Percentiles rank a stretch among this genome's conserved stretches.
These are phyloP conservation scores for Spicauda simplicius DNA, from an alignment of 2,888 invertebrate genomes.

Conservation along the genomic window DNA sequence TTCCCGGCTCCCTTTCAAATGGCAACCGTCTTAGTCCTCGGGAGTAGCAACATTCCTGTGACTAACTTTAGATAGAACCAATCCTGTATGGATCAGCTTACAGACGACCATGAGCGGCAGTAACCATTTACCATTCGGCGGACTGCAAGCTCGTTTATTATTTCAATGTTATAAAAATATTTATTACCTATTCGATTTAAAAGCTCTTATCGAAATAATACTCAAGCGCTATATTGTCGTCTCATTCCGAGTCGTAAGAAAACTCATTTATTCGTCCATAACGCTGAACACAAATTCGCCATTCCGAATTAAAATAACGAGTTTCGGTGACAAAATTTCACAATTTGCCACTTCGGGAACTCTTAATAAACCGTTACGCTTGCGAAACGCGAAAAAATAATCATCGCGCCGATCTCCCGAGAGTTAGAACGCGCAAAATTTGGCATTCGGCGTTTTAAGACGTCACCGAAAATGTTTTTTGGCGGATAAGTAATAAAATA, in stretches of 20 bases:
- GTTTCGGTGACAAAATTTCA: conserved; percentile 32
- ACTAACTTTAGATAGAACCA: no score
- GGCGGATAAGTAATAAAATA: conserved; percentile 67
- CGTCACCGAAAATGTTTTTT: conserved; percentile 45
- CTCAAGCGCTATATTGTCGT: conserved; percentile 15
- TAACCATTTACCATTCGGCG: no score
- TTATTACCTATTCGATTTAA: neutral
- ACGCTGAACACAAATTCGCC: conserved; percentile 29
- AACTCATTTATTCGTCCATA: conserved; percentile 22
- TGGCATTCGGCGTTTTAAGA: conserved; percentile 42
- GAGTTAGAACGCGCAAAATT: conserved; percentile 39
- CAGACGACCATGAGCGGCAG: no score
- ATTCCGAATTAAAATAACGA: conserved; percentile 35
- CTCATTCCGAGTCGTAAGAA: conserved; percentile 15
- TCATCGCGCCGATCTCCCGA: conserved; percentile 36
- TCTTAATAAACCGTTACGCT: conserved; percentile 28
- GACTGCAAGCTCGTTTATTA: no score
- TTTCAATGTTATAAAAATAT: no score
- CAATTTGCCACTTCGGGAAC: conserved; percentile 34
- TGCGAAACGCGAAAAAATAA: conserved; percentile 30
- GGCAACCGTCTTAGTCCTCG: no score
- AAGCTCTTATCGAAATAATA: conserved; percentile 23
- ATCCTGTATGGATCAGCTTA: no score
- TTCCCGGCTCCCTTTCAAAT: no score
- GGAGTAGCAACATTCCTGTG: no score